Percentiles rank a stretch among this genome's conserved stretches.
Conservation (phyloP, 2,797 vertebrate species). For the Mico argentatus region DNA sequence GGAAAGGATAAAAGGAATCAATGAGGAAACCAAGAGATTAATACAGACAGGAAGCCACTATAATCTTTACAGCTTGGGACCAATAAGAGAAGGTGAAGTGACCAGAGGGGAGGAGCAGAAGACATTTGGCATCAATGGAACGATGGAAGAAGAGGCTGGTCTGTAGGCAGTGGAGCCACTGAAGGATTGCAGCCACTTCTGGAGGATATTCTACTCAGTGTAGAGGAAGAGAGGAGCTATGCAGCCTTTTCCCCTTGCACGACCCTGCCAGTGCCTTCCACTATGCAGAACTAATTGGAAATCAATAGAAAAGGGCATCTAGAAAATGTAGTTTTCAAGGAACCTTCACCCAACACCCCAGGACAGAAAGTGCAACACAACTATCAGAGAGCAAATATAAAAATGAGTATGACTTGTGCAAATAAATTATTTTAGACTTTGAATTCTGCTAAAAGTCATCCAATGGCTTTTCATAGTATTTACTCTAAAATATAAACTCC, state of each 20-base stretch:
- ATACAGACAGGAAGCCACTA: neutral
- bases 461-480: neutral
- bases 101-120: neutral
- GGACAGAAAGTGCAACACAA: neutral
- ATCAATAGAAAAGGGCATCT: neutral
- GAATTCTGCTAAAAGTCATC: neutral
- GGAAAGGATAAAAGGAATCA: neutral
- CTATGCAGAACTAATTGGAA: neutral
- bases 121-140: neutral
- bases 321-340: neutral
- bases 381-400: neutral
- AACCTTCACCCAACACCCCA: too few species aligned
- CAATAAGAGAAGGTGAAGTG: neutral
- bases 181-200: neutral
- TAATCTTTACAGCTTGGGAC: neutral
- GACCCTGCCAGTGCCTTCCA: neutral
- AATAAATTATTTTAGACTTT: neutral
- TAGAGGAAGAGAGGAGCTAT: neutral
- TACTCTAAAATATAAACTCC: neutral
- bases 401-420: neutral
- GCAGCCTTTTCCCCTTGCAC: neutral
- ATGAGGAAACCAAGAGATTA: neutral
- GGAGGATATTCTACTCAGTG: neutral
- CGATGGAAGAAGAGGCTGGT: rapidly evolving
- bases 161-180: neutral